Evolutionary conservation across 35 echinoderm and acorn worm species (phyloP).

Genomic region (Apostichopus californicus): DNA sequence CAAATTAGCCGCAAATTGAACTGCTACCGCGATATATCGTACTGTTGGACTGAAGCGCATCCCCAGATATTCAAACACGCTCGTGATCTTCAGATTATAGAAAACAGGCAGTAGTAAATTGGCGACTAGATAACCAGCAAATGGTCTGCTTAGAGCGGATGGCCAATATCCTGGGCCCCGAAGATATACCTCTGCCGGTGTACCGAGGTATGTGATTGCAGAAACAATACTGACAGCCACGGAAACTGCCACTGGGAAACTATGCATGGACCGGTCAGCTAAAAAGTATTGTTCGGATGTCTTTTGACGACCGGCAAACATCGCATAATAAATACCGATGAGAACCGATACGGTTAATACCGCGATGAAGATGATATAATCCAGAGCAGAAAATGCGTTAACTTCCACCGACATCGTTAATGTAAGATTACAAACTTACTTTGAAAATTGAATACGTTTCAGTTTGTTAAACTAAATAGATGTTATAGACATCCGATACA

Average conservation of each 20-base stretch:
- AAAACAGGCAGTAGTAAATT: not conserved
- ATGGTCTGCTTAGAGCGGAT: not conserved
- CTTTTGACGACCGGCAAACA: constrained; percentile 22
- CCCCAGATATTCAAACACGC: constrained; percentile 31
- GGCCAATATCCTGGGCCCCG: constrained; percentile 21
- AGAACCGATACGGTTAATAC: constrained; percentile 3
- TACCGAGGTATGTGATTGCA: constrained; percentile 45
- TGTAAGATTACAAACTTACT: not conserved
- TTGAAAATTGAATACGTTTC: too few species aligned
- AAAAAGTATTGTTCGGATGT: constrained; percentile 43
- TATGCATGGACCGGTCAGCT: constrained; percentile 33
- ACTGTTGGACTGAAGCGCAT: constrained; percentile 19
- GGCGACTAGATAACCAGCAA: not conserved
- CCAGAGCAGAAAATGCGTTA: not conserved
- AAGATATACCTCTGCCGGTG: constrained; percentile 55
- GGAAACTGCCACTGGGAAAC: constrained; percentile 30
- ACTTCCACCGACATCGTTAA: not conserved
- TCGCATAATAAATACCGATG: constrained; percentile 50
- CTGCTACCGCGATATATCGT: not conserved
- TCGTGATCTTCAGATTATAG: constrained; percentile 23
- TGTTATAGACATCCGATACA: too few species aligned
- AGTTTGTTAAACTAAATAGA: too few species aligned
- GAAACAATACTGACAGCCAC: constrained; percentile 32
- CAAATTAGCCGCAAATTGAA: not conserved
- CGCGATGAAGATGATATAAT: constrained; percentile 39